Evolutionary conservation across 1,140 invertebrate species (phyloP), one percentile per base, ranked within the genome.

Genomic region (Zaprionus ornatus): DNA sequence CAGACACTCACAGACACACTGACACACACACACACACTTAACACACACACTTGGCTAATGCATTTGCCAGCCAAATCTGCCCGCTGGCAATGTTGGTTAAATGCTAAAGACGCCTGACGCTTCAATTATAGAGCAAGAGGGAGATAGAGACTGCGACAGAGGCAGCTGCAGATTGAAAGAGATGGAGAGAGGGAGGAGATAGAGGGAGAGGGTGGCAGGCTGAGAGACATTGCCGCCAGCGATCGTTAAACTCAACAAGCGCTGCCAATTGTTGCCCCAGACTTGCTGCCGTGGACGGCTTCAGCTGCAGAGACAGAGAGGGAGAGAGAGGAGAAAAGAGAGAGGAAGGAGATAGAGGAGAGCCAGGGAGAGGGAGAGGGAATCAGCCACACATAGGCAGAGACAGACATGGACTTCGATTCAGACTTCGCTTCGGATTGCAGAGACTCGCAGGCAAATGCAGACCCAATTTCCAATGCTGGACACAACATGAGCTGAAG

Each of bases 231-330:
- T 23, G 60, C 84, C 77, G 17, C 25, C 52, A 77, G 83, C 84
- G 83, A 87, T 87, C 83, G 83, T 86, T 87, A 82, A 77, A 77
- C 50, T 60, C 66, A 60, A 70, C 78, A 76, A 74, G 55, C 69
- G 55, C 35, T 62, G 61, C 45, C 57, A 55, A 72, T 69, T 68
- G 74, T 62, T 48, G 48, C 10, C 37, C 6, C 37, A 54, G 48
- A 40, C 66, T 69, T 21, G 27, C 40, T 29, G 19, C 40, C 21
- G 4, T 23, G 9, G 17, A 23, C 35, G 13, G 13, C 35, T 35
- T 12, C 32, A 35, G 12, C 32, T 37, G 35, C 35, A 37, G 13
- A n/a, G 13, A 15, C 13, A 40, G 37, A 40, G 13, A n/a, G 35
- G 5, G 2, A 15, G 37, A n/a, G 13, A 5, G 37, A 1, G 4